Base-by-base conservation (phyloP, 1,140 invertebrate genomes). In the Polypedilum vanderplanki region DNA sequence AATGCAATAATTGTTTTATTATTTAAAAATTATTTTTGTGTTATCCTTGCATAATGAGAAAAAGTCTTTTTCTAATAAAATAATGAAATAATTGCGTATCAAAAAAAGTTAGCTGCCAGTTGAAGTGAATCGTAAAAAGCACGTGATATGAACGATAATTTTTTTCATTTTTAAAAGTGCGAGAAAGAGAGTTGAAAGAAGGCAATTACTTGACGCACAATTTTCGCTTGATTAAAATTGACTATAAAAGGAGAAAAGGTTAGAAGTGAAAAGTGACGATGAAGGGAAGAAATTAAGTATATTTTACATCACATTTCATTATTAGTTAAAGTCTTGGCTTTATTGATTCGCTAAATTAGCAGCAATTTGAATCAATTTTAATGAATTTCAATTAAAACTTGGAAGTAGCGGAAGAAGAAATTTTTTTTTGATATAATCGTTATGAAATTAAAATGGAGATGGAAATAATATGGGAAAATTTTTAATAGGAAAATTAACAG, bases 21-120 rank as follows among this genome's bases (percentile, higher is more conserved):
- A 57, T 57, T n/a, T 57, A 57, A 57, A 57, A 57, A 15, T 57
- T 57, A 12, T 57, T 15, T 57, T 57, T 57, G 8, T 15, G 9
- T 46, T 46, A n/a, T 57, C 46, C 12, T 57, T 57, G 15, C 12
- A 57, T 57, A 12, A 57, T 57, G 12, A 57, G 5, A 33, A 46
- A 46, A n/a, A 57, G 46, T 57, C 7, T 18, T 15, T 12, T 57
- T n/a, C 9, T 70, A 20, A 20, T 20, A 18, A 70, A 70, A 20
- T 70, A 70, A 70, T 70, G 20, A 70, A 70, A 20, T 70, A 70
- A 70, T 70, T 70, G 65, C 65, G 65, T 70, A 18, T 18, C 65
- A 22, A 20, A 22, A 20, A 57, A 57, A 57, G 5, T 33, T 3
- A 33, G 5, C 24, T 33, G 24, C 24, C 24, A 33, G 24, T 33